Evolutionary conservation across 2,113 vertebrate genomes (phyloP).

Genomic region (Syrrhaptes paradoxus): DNA sequence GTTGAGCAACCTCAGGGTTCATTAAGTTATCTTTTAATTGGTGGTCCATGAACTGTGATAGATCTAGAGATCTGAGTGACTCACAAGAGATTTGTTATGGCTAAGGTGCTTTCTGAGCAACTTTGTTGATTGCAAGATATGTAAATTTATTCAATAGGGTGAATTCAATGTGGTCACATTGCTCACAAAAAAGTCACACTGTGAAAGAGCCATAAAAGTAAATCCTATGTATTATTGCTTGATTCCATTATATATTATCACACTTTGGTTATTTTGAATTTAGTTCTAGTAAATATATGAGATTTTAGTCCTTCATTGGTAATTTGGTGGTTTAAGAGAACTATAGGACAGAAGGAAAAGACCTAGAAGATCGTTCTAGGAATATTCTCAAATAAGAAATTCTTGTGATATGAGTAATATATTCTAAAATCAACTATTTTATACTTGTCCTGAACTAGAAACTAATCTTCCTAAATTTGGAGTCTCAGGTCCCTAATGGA

Average conservation of each 20-base stretch:
- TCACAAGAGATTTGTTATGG: background rate
- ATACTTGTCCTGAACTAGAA: background rate
- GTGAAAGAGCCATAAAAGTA: background rate
- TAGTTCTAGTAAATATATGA: background rate
- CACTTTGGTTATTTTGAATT: background rate
- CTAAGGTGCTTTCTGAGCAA: background rate
- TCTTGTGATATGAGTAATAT: rapidly evolving
- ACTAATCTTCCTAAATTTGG: background rate
- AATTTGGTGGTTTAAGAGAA: background rate
- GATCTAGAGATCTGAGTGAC: background rate
- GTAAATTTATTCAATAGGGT: background rate
- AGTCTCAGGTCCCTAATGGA: background rate
- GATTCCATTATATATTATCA: background rate
- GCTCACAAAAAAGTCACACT: background rate
- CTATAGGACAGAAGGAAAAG: background rate
- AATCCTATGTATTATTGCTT: background rate
- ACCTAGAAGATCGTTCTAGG: background rate
- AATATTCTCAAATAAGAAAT: background rate
- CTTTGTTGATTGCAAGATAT: background rate
- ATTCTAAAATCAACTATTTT: background rate
- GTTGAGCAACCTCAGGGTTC: background rate
- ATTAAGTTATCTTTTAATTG: background rate
- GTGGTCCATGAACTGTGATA: background rate
- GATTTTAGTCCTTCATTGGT: background rate
- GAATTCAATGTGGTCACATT: background rate